These are phyloP conservation scores for Champsocephalus gunnari DNA, from an alignment of 2,797 vertebrate species.

Conservation along the genomic window DNA sequence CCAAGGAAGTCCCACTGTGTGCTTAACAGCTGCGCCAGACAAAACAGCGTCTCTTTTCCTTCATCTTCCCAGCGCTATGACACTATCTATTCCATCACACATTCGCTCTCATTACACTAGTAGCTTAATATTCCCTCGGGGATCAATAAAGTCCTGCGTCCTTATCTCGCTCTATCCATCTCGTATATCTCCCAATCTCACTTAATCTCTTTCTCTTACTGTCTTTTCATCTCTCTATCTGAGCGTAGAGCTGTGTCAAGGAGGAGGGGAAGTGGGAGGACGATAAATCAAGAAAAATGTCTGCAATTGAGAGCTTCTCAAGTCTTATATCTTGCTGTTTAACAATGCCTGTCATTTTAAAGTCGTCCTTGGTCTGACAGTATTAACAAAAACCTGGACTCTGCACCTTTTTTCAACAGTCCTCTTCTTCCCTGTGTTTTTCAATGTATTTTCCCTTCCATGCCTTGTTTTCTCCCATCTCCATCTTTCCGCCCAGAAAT, in stretches of 20 bases:
- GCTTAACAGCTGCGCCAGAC: constrained; percentile 43
- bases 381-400: constrained; percentile 3
- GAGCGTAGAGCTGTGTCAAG: constrained; percentile 55
- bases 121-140: constrained; percentile 76
- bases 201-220: constrained; percentile 73
- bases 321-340: constrained; percentile 38
- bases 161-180: constrained; percentile 66
- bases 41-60: constrained; percentile 51
- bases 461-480: constrained; percentile 6
- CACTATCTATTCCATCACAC: constrained; percentile 73
- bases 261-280: constrained; percentile 63
- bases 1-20: constrained; percentile 42
- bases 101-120: constrained; percentile 72
- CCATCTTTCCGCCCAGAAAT: constrained; percentile 8
- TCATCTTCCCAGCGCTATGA: constrained; percentile 61
- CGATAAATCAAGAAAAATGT: constrained; percentile 65
- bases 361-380: constrained; percentile 10
- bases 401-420: not conserved
- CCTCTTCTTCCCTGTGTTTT: not conserved
- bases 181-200: constrained; percentile 64
- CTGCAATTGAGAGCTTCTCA: constrained; percentile 42
- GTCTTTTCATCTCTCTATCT: constrained; percentile 75
- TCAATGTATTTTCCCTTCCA: constrained; percentile 2
- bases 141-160: constrained; percentile 72
- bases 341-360: constrained; percentile 26